Evolutionary conservation across 2,888 invertebrate genomes (phyloP), one percentile per base, ranked within the genome.

Genomic region (Acronicta leporina): DNA sequence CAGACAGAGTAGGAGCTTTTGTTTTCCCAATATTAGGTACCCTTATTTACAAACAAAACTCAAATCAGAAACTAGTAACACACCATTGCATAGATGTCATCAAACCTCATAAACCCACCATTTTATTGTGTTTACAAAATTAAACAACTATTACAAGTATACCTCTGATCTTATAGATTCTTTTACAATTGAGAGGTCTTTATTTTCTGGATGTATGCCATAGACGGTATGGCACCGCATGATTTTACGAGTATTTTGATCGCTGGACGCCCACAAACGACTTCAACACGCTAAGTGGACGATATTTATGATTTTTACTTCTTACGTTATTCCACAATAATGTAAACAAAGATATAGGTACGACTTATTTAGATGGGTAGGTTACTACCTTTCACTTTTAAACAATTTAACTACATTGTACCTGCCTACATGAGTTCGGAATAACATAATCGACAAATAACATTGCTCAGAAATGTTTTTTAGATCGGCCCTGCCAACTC

Each of bases 211-310:
- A 35, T 61, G 35, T 15, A 2, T 48, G 20, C 41, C 61, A 73
- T 65, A 77, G 77, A 78, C 76, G 63, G 63, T 73, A 64, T 65
- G 79, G 77, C 78, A 69, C 73, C 77, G 50, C 46, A 53, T 25
- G 40, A 40, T 55, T 62, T 69, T 68, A 71, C 50, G 60, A 63
- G 16, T 69, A 57, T 76, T 76, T 74, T 69, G 66, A 63, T 66
- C 49, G 46, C 54, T 50, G 40, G 35, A 49, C 73, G 62, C 78
- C 65, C 63, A 68, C 68, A 63, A 48, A 45, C 55, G 54, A 57
- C 42, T 57, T 48, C 15, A 46, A 38, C 20, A 11, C 47, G 52
- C 42, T 54, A 53, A 44, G 33, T 56, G 53, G 50, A n/a, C 35
- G 43, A 56, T 47, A 50, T 65, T 56, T 63, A 56, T 46, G 43